phyloP scores from a whole-genome alignment of 2,797 vertebrate genomes.

The Pelodytes ibericus region DNA sequence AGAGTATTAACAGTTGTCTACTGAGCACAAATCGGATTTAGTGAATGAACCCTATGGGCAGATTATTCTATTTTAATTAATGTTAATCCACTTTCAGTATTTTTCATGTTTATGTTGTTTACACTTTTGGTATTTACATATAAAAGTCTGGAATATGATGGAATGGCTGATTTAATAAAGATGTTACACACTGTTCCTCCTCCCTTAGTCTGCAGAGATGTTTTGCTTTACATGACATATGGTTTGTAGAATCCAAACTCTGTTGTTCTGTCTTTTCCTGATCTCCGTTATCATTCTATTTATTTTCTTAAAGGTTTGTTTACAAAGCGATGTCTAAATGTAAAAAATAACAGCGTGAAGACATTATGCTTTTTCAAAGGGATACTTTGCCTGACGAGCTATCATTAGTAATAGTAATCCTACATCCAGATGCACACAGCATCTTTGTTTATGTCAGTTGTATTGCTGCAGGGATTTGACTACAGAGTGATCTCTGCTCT shows the following conservation, averaged over 20 bases:
- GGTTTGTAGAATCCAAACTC: background rate
- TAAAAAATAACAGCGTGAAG: background rate
- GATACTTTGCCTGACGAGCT: background rate
- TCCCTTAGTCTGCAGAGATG: background rate
- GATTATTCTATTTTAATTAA: no score
- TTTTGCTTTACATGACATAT: background rate
- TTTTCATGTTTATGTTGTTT: no score
- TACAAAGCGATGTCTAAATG: slow-evolving; percentile 11
- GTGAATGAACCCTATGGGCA: no score
- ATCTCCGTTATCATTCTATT: background rate
- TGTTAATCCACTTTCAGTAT: no score
- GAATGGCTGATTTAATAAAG: no score
- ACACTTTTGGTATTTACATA: no score
- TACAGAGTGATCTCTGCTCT: background rate
- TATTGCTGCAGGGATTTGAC: background rate
- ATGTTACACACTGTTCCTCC: no score
- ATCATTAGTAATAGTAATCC: slow-evolving; percentile 17
- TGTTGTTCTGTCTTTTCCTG: background rate
- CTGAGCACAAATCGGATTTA: no score
- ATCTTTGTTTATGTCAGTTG: slow-evolving; percentile 19
- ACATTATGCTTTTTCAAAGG: background rate
- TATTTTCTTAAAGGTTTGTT: background rate
- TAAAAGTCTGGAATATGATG: no score
- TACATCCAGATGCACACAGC: background rate
- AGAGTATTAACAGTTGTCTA: no score